phyloP scores from a whole-genome alignment of 2,113 vertebrate genomes.

The Myanophis thanlyinensis region DNA sequence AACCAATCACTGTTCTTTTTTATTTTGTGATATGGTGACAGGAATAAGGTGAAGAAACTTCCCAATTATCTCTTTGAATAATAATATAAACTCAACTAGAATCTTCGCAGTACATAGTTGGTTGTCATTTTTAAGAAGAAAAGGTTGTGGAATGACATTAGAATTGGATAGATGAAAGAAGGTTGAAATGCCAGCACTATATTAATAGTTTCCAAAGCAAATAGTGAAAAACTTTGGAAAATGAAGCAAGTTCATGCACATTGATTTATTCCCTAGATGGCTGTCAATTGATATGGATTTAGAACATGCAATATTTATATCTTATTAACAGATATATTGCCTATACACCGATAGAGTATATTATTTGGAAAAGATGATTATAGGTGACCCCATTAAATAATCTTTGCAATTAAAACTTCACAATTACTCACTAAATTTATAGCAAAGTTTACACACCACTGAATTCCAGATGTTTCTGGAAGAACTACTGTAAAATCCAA shows the following conservation, averaged over 20 bases:
- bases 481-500: not conserved
- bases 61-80: not conserved
- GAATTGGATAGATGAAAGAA: not conserved
- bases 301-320: not conserved
- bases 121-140: not conserved
- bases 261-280: slow-evolving; percentile 2
- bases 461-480: not conserved
- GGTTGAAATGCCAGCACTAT: not conserved
- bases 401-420: not conserved
- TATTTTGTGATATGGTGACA: not conserved
- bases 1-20: not conserved
- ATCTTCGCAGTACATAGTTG: not conserved
- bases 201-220: not conserved
- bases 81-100: not conserved
- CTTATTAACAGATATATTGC: not conserved
- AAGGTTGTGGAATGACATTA: not conserved
- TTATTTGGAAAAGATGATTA: not conserved
- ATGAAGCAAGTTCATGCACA: not conserved
- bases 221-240: not conserved
- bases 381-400: not conserved
- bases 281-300: slow-evolving; percentile 15
- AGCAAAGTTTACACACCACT: not conserved
- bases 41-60: not conserved
- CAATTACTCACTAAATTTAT: not conserved
- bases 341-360: not conserved